Evolutionary conservation across 2,797 vertebrate species (phyloP).

Genomic region (Gila robusta): DNA sequence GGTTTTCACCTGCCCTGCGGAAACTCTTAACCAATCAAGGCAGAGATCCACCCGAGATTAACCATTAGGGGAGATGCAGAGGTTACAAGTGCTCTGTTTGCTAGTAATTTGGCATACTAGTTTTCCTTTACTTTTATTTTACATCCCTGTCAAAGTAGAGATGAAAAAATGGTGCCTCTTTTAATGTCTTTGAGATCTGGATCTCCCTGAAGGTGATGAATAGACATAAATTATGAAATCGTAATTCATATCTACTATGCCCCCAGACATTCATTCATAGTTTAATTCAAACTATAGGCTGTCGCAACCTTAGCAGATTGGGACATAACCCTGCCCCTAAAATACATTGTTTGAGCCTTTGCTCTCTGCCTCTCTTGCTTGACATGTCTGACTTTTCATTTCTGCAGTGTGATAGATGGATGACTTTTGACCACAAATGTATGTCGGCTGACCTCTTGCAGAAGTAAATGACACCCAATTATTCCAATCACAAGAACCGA

Average conservation of each 20-base stretch:
- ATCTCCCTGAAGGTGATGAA: conserved; percentile 39
- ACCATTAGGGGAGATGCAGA: conserved; percentile 79
- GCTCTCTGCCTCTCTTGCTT: conserved; percentile 77
- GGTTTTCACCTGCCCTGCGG: conserved; percentile 81
- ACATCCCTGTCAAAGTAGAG: conserved; percentile 19
- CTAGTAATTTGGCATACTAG: conserved; percentile 75
- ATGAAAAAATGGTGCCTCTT: conserved; percentile 9
- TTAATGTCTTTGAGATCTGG: conserved; percentile 29
- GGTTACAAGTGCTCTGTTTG: conserved; percentile 77
- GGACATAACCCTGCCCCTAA: conserved; percentile 79
- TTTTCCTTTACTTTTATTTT: conserved; percentile 77
- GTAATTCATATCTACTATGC: conserved; percentile 47
- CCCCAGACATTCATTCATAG: conserved; percentile 41
- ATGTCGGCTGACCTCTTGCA: conserved; percentile 83
- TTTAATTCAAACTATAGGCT: conserved; percentile 65
- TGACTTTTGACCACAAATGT: conserved; percentile 85
- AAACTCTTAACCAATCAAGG: conserved; percentile 87
- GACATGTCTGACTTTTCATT: conserved; percentile 86
- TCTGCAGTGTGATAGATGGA: conserved; percentile 84
- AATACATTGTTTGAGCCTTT: conserved; percentile 83
- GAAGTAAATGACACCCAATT: conserved; percentile 84
- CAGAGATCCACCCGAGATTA: conserved; percentile 84
- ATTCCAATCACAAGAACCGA: conserved; percentile 75
- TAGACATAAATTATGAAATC: conserved; percentile 43
- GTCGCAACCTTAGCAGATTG: conserved; percentile 59